Conservation (phyloP, 2,888 invertebrate genomes). For the Tethea ocularis region DNA sequence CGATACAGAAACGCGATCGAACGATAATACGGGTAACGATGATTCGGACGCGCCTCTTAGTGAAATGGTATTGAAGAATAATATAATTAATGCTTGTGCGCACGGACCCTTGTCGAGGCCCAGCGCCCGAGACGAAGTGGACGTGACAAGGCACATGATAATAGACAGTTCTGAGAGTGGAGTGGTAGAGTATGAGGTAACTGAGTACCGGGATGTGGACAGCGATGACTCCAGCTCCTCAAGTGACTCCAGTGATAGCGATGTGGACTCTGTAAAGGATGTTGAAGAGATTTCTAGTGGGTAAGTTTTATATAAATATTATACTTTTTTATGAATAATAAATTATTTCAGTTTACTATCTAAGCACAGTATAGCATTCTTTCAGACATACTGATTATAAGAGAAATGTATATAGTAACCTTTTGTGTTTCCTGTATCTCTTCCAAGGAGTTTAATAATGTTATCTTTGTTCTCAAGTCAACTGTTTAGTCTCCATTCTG, state of each 20-base stretch:
- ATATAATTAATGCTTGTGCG: constrained; percentile 78
- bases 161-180: constrained; percentile 74
- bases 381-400: too few species aligned
- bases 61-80: constrained; percentile 80
- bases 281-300: constrained; percentile 73
- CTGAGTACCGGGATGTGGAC: constrained; percentile 70
- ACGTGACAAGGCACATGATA: constrained; percentile 72
- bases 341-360: too few species aligned
- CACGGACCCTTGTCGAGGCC: constrained; percentile 70
- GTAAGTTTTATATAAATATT: constrained; percentile 40
- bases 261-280: constrained; percentile 75
- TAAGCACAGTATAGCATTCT: background rate
- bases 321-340: background rate
- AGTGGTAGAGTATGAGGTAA: constrained; percentile 74
- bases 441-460: background rate
- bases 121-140: constrained; percentile 52
- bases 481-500: background rate
- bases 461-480: background rate
- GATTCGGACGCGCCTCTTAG: constrained; percentile 70
- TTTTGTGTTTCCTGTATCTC: constrained; percentile 5
- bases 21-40: constrained; percentile 56
- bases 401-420: background rate
- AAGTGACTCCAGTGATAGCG: constrained; percentile 71
- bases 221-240: constrained; percentile 65
- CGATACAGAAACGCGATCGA: constrained; percentile 60